Conservation (phyloP, 2,888 invertebrate species). For the Chrysodeixis includens region DNA sequence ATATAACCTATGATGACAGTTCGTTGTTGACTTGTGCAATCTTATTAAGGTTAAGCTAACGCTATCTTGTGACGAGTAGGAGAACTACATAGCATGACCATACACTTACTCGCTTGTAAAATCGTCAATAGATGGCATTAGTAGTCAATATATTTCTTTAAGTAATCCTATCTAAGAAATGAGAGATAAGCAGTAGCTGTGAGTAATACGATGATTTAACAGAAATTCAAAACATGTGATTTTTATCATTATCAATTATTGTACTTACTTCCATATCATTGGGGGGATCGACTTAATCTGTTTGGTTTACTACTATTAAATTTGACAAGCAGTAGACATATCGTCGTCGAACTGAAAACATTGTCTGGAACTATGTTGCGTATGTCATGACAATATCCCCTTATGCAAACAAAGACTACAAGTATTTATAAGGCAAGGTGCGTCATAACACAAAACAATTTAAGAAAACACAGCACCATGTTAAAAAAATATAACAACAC, state of each 20-base stretch:
- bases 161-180: not conserved
- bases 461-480: not conserved
- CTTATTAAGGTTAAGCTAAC: not conserved
- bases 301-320: no score
- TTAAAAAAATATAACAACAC: not conserved
- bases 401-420: no score
- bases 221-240: not conserved
- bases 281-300: no score
- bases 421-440: not conserved
- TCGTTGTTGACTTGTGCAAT: constrained; percentile 17
- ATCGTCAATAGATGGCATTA: constrained; percentile 24
- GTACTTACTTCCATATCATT: no score
- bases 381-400: no score
- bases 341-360: not conserved
- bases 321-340: no score
- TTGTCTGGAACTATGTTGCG: no score
- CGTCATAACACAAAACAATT: not conserved
- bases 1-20: not conserved
- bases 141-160: not conserved
- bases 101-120: not conserved
- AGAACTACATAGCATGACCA: not conserved
- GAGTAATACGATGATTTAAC: not conserved
- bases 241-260: no score
- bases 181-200: not conserved
- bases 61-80: constrained; percentile 57